Evolutionary conservation across 2,888 invertebrate genomes (phyloP).

Genomic region (Miltochrista miniata): DNA sequence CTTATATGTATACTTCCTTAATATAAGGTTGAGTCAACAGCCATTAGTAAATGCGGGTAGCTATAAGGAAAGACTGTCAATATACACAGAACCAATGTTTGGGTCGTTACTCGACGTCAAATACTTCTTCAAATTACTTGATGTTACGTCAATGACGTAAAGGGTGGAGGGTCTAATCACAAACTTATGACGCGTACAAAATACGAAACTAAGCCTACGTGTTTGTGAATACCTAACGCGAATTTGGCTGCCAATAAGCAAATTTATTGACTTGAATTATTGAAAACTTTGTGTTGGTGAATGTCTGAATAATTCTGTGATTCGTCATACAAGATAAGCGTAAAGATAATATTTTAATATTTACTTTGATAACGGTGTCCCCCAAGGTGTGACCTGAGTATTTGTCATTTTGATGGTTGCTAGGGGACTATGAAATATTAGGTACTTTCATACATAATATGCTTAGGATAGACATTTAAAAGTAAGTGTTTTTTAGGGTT

Average conservation of each 20-base stretch:
- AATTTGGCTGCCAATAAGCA: conserved; percentile 1
- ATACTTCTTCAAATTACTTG: conserved; percentile 19
- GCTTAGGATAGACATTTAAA: no score
- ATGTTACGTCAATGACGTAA: conserved; percentile 36
- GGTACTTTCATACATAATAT: no score
- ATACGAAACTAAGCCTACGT: conserved; percentile 6
- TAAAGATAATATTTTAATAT: not conserved
- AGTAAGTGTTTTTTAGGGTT: no score
- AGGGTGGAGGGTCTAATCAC: conserved; percentile 30
- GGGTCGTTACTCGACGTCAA: conserved; percentile 27
- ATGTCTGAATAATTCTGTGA: no score
- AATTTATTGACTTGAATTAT: no score
- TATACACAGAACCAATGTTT: not conserved
- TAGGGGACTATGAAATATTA: no score
- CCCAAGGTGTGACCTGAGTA: no score
- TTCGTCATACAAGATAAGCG: not conserved
- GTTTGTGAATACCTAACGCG: not conserved
- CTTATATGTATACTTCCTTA: not conserved
- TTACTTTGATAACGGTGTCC: no score
- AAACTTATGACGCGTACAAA: conserved; percentile 23
- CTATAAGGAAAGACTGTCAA: not conserved
- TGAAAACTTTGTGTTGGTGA: no score
- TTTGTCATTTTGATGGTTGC: no score
- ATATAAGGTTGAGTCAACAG: not conserved
- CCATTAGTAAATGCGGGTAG: not conserved